Evolutionary conservation across 92 coral and sea anemone genomes (phyloP), one percentile per base, ranked within the genome.

Genomic region (Palythoa grandiflora): DNA sequence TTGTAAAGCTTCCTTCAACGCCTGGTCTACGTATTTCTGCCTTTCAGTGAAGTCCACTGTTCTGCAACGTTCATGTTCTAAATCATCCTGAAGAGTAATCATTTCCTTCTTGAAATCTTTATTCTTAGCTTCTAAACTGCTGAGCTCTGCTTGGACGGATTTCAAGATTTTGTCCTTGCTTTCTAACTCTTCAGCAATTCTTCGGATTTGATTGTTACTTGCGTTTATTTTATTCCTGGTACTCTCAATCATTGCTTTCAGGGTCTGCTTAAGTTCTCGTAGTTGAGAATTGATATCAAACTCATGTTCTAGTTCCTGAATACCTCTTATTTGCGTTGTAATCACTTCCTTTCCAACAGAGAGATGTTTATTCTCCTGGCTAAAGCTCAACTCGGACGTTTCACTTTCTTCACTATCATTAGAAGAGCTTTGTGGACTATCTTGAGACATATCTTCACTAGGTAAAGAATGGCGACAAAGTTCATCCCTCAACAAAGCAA

Each of bases 361-460:
- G 2, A 10, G 48, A 3, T 15, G 44, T 38, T 51, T 65, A 10
- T 65, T 50, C 57, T 81, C 47, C 21, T 66, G 53, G 1, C 39
- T 19, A 4, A 47, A 1, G 44, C 9, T 21, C 0, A 16, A 37
- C 61, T 81, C 74, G 37, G 48, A 47, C 47, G 44, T 63, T 66
- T 68, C 86, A 68, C 86, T 47, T 1, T 68, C 44, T 35, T 51
- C 74, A 81, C 86, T 81, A 35, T 68, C 75, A 40, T 15, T 81
- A 16, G 74, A 65, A 35, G 86, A 47, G 3, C 74, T 17, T 65
- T 81, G 60, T 15, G 54, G 44, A 37, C 21, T 19, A 19, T 65
- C 47, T 35, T 48, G 63, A 28, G 35, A 38, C 17, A 37, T 6
- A 66, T 81, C 57, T 13, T 47, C 20, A 6, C 3, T 14, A 1